These are phyloP conservation scores for Lepidurus arcticus DNA, from an alignment of 1,140 invertebrate species.

Conservation along the genomic window DNA sequence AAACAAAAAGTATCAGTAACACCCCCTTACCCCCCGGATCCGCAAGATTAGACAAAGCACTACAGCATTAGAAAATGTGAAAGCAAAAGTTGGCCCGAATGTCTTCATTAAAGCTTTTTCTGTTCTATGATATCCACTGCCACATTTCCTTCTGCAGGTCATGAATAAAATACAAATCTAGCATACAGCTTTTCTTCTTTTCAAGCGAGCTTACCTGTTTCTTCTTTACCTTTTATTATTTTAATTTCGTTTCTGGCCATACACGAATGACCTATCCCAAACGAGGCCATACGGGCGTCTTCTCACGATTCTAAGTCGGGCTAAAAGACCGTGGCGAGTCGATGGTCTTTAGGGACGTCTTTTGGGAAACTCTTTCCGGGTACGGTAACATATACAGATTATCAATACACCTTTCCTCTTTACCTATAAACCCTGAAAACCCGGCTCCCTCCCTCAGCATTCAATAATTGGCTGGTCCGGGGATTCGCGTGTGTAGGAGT, in stretches of 20 bases:
- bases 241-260: too few species aligned
- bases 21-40: too few species aligned
- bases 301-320: not conserved
- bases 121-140: too few species aligned
- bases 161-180: not conserved
- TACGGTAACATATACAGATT: not conserved
- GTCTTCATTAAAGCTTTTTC: too few species aligned
- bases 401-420: conserved; percentile 4
- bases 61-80: too few species aligned
- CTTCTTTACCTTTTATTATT: too few species aligned
- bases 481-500: not conserved
- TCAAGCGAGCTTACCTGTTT: not conserved
- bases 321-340: not conserved
- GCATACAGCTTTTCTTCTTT: not conserved
- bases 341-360: not conserved
- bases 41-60: too few species aligned
- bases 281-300: not conserved
- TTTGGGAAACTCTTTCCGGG: not conserved
- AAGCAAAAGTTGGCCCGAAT: too few species aligned
- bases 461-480: conserved; percentile 16
- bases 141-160: not conserved
- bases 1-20: too few species aligned
- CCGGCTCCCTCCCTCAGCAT: not conserved
- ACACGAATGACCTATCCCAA: not conserved
- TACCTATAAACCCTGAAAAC: not conserved